Base-by-base conservation (phyloP, 2,113 vertebrate genomes). In the Procavia capensis region DNA sequence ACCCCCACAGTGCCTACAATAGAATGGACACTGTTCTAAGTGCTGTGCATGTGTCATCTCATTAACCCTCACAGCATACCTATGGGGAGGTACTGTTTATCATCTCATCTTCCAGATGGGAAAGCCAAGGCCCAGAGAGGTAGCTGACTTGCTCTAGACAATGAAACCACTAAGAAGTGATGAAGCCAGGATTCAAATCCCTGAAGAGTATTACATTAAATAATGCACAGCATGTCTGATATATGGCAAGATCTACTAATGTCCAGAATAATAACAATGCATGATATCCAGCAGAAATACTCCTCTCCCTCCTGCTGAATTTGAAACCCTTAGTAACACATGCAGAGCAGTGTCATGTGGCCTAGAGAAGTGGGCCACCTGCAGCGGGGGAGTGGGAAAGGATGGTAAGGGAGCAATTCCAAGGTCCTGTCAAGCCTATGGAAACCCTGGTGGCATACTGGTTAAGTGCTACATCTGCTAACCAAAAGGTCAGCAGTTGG, bases 341-440 rank as follows among this genome's bases (percentile, higher is more conserved):
- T 19, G 19, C 72, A 39, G 54, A 41, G 29, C 25, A 90, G 63
- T 20, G 9, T 20, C 61, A 50, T 19, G 10, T 54, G 39, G n/a
- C 63, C 83, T 85, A 5, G 41, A 93, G 64, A 92, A 68, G 36
- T 22, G 17, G 6, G 57, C 57, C 43, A 45, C 45, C n/a, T 93
- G 75, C 39, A 81, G 39, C 25, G 20, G 20, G 45, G 31, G 36
- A 31, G 22, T 5, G 5, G 47, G 31, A 13, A 2, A 7, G 22
- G 66, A 19, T 76, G 75, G 95, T 78, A 81, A 94, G 66, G 25
- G 45, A 88, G 43, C n/a, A 57, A 24, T 59, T 50, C 74, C 39
- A 84, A 45, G 41, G 13, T 50, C 81, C 76, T 50, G 41, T 20
- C 24, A 31, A 57, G 57, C 66, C 31, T 36, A 36, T 70, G n/a